Evolutionary conservation across 2,113 vertebrate genomes (phyloP), one percentile per base, ranked within the genome.

Genomic region (Furnarius figulus): DNA sequence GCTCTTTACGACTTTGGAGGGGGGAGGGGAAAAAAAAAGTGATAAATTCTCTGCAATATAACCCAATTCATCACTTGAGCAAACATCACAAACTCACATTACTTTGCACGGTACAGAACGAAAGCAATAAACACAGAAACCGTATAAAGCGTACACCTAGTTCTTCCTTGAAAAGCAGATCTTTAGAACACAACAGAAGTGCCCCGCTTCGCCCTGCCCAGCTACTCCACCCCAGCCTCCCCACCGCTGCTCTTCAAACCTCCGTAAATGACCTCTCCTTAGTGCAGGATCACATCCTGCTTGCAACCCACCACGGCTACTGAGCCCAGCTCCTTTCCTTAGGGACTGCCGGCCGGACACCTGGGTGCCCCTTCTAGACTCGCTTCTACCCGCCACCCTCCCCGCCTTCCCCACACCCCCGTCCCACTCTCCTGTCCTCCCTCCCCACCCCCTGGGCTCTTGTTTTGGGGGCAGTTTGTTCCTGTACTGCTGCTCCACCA

Each of bases 91-190:
- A 4, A 4, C 13, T 61, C 33, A 8, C 11, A 11, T 6, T 5
- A 68, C 16, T 49, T 30, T 3, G 7, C 4, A 1, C 12, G 12
- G 1, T 30, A 2, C 6, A 30, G 56, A 68, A 27, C 0, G 0
- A 21, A 47, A 46, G 42, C 1, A 2, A 47, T 0, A 25, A 8
- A 17, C 14, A 7, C 1, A 27, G 4, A 10, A n/a, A 13, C 4
- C 4, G 3, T 0, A 24, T 0, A 6, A 53, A 23, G 21, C 3
- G 18, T 1, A 33, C 6, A 40, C 0, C 1, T 14, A 0, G 4
- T 18, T n/a, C 61, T 14, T 12, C 39, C 16, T 12, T 15, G 10
- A 21, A 59, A 47, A 35, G 3, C 3, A 2, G 0, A 10, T 5
- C 4, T 23, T 42, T 21, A 1, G 12, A 67, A 14, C 0, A 6